A percentile compares a stretch with the other conserved stretches of the same genome.
Evolutionary conservation across 2,888 invertebrate genomes (phyloP).

Genomic region (Oscheius sp.): DNA sequence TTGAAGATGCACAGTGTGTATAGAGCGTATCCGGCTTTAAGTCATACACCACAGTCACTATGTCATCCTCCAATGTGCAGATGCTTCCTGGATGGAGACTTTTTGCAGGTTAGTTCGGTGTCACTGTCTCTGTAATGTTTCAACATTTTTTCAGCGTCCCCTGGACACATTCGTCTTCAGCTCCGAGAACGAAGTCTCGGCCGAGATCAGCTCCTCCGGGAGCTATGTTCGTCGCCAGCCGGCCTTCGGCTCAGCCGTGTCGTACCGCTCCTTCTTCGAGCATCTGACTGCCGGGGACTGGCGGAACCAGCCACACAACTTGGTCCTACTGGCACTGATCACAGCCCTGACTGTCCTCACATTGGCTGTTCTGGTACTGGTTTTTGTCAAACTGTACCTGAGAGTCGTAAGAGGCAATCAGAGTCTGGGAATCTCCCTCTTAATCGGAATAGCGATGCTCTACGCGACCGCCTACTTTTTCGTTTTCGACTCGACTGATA

Average conservation of each 20-base stretch:
- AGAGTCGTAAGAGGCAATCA: constrained; percentile 71
- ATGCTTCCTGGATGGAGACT: constrained; percentile 68
- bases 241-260: constrained; percentile 49
- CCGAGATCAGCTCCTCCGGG: constrained; percentile 32
- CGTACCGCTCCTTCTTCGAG: constrained; percentile 58
- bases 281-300: constrained; percentile 62
- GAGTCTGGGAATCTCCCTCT: constrained; percentile 70
- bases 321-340: constrained; percentile 63
- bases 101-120: constrained; percentile 51
- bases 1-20: constrained; percentile 59
- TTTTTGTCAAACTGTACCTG: constrained; percentile 65
- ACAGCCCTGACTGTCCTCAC: constrained; percentile 58
- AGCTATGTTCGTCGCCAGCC: constrained; percentile 66
- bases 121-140: neutral
- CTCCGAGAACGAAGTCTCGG: constrained; percentile 28
- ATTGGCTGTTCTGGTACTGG: constrained; percentile 57
- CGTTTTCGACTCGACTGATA: constrained; percentile 66
- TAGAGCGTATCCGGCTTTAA: constrained; percentile 14
- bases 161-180: constrained; percentile 54
- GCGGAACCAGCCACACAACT: constrained; percentile 61
- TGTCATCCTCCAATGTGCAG: constrained; percentile 72
- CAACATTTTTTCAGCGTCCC: constrained; percentile 47
- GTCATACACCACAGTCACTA: constrained; percentile 43
- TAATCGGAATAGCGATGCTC: constrained; percentile 68
- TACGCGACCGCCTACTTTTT: constrained; percentile 70